Percentiles rank a stretch among this genome's conserved stretches.
Evolutionary conservation across 2,113 vertebrate species (phyloP).

Genomic region (Numida meleagris): DNA sequence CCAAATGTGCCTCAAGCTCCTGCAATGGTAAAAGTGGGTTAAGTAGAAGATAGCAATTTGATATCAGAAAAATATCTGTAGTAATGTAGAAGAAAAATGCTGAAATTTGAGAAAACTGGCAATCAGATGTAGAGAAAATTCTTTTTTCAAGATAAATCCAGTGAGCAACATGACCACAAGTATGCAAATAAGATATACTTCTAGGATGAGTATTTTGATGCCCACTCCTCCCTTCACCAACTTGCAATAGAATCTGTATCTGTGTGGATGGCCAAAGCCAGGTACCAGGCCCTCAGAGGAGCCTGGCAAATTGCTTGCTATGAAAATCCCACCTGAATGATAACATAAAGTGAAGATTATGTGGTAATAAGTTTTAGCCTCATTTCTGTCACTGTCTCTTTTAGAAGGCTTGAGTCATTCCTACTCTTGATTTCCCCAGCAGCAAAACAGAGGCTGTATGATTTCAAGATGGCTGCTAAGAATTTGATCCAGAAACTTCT

Average conservation of each 20-base stretch:
- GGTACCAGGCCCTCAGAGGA: rapidly evolving
- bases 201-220: not conserved
- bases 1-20: not conserved
- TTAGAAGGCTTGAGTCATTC: not conserved
- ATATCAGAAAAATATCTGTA: not conserved
- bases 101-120: not conserved
- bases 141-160: not conserved
- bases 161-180: not conserved
- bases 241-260: not conserved
- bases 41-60: not conserved
- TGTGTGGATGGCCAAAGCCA: not conserved
- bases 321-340: not conserved
- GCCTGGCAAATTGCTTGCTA: not conserved
- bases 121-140: not conserved
- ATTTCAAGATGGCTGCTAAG: not conserved
- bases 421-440: not conserved
- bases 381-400: not conserved
- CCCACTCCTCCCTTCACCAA: not conserved
- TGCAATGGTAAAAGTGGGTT: not conserved
- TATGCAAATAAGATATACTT: not conserved
- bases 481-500: not conserved
- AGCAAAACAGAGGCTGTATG: not conserved
- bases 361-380: not conserved
- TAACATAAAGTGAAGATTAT: not conserved
- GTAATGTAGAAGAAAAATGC: not conserved